These are phyloP conservation scores for Sula dactylatra DNA, from an alignment of 2,113 vertebrate species.

Conservation along the genomic window DNA sequence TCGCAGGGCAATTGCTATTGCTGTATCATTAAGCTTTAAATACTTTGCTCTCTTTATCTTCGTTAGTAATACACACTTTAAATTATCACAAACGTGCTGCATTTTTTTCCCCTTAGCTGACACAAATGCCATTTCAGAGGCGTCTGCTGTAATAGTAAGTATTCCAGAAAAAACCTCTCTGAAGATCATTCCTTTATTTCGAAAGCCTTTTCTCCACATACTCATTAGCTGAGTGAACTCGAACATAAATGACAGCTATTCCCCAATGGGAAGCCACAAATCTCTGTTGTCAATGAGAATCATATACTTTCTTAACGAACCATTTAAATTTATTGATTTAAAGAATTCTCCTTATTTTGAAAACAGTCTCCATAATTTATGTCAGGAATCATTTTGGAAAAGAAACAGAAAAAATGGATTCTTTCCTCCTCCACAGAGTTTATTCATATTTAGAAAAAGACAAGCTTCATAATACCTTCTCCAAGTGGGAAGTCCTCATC, in stretches of 20 bases:
- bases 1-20: slow-evolving; percentile 55
- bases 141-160: neutral
- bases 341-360: slow-evolving; percentile 39
- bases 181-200: slow-evolving; percentile 25
- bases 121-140: slow-evolving; percentile 43
- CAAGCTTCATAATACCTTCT: slow-evolving; percentile 13
- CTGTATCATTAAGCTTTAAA: slow-evolving; percentile 64
- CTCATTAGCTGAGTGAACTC: slow-evolving; percentile 47
- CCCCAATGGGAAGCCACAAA: neutral
- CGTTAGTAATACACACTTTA: slow-evolving; percentile 18
- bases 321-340: slow-evolving; percentile 4
- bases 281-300: neutral
- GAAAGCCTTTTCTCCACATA: slow-evolving; percentile 46
- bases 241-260: slow-evolving; percentile 9
- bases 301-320: slow-evolving; percentile 23
- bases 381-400: neutral
- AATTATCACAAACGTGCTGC: neutral
- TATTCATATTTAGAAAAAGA: neutral
- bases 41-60: slow-evolving; percentile 66
- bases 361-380: neutral
- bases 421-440: neutral
- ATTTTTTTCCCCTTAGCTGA: slow-evolving; percentile 33
- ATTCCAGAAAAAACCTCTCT: neutral
- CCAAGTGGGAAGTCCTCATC: neutral
- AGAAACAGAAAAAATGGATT: neutral